Evolutionary conservation across 2,113 vertebrate genomes (phyloP), one percentile per base, ranked within the genome.

Genomic region (Nyctibius bracteatus): DNA sequence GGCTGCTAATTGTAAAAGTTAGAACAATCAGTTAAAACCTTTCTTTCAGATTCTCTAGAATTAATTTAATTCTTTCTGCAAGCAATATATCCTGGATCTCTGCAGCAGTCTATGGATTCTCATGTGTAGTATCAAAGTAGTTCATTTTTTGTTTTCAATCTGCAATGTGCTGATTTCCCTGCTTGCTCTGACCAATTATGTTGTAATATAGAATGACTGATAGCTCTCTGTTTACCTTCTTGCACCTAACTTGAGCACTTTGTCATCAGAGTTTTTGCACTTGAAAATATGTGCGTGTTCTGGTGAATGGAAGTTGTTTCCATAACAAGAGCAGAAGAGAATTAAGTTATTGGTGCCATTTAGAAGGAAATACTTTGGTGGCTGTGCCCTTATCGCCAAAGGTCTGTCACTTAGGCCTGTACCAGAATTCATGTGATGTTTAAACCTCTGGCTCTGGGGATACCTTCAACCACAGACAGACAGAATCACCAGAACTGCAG

Each of bases 251-350:
- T 52, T 17, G 9, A 89, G 54, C 17, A 12, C 27, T 80, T 65
- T 1, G 35, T 27, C 62, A n/a, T 66, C 24, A 35, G 66, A 68
- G 27, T 13, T 80, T 47, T 81, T 65, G 24, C 35, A n/a, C 39
- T 41, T 57, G 24, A 41, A 75, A 65, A 43, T 28, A 1, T 0
- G 1, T 11, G 6, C 4, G 3, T 57, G 46, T 18, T 43, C 33
- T 63, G 12, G 7, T 49, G 43, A 61, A 33, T 52, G 25, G 3
- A 65, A 88, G 35, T 27, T 44, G 2, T 30, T 74, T 80, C 39
- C 27, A 22, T 21, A 61, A 27, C 5, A 46, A 41, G 7, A 83
- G 3, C 25, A 57, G 47, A n/a, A 51, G 11, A 67, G 15, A 82
- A 62, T 83, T 25, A 43, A 92, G 47, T 54, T 65, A 16, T 6